Percentiles rank a stretch among this genome's conserved stretches.
Evolutionary conservation across 2,113 vertebrate species (phyloP).

Genomic region (Tichodroma muraria): DNA sequence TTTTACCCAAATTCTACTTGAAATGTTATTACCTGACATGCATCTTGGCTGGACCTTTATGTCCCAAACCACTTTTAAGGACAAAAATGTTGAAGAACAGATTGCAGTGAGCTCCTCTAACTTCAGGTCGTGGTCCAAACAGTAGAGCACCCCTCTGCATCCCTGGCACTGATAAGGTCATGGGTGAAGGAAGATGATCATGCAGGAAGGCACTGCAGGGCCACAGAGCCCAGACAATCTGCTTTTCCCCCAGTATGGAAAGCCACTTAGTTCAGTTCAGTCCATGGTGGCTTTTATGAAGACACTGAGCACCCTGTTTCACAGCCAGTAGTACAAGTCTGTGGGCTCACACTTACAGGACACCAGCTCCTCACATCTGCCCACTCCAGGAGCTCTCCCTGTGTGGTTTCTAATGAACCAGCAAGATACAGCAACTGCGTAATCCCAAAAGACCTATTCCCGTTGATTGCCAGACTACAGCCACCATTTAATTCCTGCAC

Average conservation of each 20-base stretch:
- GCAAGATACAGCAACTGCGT: not conserved
- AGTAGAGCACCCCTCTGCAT: not conserved
- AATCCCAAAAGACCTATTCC: not conserved
- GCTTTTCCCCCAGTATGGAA: not conserved
- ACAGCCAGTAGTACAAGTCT: not conserved
- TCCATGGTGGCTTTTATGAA: accelerated
- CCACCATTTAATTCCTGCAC: not conserved
- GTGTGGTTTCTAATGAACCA: not conserved
- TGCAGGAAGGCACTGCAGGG: not conserved
- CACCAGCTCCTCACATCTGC: not conserved
- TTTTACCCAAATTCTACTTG: not conserved
- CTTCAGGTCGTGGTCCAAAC: not conserved
- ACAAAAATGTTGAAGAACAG: not conserved
- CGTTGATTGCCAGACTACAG: not conserved
- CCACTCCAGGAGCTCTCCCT: not conserved
- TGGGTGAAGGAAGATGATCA: not conserved
- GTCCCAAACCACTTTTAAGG: not conserved
- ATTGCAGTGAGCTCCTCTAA: not conserved
- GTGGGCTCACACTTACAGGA: not conserved
- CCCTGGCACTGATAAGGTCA: not conserved
- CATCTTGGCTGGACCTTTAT: not conserved
- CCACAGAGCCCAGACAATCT: not conserved
- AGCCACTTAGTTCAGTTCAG: not conserved
- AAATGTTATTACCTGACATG: not conserved
- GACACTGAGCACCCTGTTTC: not conserved